phyloP scores from a whole-genome alignment of 2,797 vertebrate genomes.

The Diceros bicornis region DNA sequence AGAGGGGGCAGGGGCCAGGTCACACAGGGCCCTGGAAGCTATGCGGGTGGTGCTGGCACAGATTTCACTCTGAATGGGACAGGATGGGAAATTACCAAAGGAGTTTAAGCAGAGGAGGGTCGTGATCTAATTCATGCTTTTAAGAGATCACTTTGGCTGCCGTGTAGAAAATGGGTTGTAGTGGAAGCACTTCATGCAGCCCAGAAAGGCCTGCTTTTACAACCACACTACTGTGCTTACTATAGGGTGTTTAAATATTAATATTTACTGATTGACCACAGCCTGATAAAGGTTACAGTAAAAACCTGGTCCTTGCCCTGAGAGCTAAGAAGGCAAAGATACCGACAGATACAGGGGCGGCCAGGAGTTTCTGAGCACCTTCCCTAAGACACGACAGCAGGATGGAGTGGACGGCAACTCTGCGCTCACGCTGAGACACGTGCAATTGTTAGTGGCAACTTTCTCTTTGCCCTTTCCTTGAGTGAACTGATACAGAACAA shows the following conservation, averaged over 20 bases:
- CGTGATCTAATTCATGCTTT: background rate
- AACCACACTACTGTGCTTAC: background rate
- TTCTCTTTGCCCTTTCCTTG: background rate
- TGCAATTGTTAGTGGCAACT: background rate
- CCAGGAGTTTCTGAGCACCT: background rate
- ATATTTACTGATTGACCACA: background rate
- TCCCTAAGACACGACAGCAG: background rate
- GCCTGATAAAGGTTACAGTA: constrained; percentile 11
- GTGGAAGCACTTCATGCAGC: background rate
- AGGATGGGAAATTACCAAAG: background rate
- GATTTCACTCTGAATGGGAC: background rate
- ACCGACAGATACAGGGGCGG: rapidly evolving
- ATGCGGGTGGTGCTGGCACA: background rate
- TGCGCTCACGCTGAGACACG: background rate
- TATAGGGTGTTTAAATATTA: constrained; percentile 45
- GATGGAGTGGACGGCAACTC: rapidly evolving
- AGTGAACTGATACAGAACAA: background rate
- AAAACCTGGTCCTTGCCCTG: constrained; percentile 8
- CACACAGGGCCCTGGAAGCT: background rate
- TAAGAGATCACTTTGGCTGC: background rate
- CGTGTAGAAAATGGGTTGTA: background rate
- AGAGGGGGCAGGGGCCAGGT: background rate
- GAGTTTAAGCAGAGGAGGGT: background rate
- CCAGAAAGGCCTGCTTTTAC: background rate
- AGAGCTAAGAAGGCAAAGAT: background rate